These are phyloP conservation scores for Ploceus nigricollis DNA, from an alignment of 2,113 vertebrate species.

Conservation along the genomic window DNA sequence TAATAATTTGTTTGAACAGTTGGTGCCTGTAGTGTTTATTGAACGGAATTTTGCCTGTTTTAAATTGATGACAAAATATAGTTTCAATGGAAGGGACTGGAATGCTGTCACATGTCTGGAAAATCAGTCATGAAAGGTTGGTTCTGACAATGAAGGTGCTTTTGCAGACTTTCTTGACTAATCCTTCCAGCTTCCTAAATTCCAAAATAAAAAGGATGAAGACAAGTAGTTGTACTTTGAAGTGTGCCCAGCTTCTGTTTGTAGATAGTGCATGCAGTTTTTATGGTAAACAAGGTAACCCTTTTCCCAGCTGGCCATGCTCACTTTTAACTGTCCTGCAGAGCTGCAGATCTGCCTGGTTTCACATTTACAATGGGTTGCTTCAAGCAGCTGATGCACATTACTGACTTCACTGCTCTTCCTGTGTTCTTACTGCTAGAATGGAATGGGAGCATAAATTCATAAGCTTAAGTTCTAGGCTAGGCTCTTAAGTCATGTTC, in stretches of 20 bases:
- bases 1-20: not conserved
- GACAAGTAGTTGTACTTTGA: not conserved
- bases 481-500: not conserved
- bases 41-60: not conserved
- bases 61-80: not conserved
- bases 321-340: not conserved
- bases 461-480: not conserved
- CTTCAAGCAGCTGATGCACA: not conserved
- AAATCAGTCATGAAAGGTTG: not conserved
- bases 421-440: not conserved
- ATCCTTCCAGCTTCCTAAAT: not conserved
- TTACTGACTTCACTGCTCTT: not conserved
- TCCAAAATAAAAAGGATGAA: not conserved
- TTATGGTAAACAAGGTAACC: not conserved
- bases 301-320: not conserved
- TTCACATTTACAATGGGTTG: not conserved
- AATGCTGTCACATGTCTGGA: not conserved
- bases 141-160: not conserved
- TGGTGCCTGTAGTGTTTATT: not conserved
- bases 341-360: not conserved
- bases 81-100: not conserved
- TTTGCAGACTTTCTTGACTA: not conserved
- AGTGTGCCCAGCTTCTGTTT: fast-evolving
- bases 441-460: not conserved
- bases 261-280: not conserved